These are phyloP conservation scores for Podabrus alpinus DNA, from an alignment of 2,888 invertebrate species.

Conservation along the genomic window DNA sequence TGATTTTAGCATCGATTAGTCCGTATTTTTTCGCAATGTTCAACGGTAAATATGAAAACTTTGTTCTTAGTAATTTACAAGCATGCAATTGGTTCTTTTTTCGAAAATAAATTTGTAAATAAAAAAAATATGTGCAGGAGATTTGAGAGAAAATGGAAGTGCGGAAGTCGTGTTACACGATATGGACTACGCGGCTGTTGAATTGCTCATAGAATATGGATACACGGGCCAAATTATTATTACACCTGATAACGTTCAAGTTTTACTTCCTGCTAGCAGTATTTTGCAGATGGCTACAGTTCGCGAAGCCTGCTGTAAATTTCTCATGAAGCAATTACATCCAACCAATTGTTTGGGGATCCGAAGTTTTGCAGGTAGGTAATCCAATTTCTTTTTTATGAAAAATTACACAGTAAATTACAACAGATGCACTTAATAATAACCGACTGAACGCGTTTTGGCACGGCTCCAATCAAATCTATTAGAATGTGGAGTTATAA, in stretches of 20 bases:
- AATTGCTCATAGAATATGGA: slow-evolving; percentile 72
- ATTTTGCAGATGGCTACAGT: slow-evolving; percentile 72
- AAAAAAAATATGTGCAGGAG: slow-evolving; percentile 51
- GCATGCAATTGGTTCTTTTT: not conserved
- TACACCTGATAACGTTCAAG: slow-evolving; percentile 52
- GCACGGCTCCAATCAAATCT: not conserved
- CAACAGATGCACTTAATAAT: not conserved
- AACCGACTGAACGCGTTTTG: not conserved
- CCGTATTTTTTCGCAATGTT: slow-evolving; percentile 81
- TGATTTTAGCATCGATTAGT: slow-evolving; percentile 74
- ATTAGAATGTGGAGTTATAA: not conserved
- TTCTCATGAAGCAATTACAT: slow-evolving; percentile 73
- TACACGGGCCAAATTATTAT: slow-evolving; percentile 75
- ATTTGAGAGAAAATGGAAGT: slow-evolving; percentile 64
- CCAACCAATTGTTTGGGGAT: slow-evolving; percentile 79
- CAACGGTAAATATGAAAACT: slow-evolving; percentile 58
- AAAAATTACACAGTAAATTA: not conserved
- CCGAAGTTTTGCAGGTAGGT: slow-evolving; percentile 69
- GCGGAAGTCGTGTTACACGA: slow-evolving; percentile 62
- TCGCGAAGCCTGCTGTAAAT: slow-evolving; percentile 74
- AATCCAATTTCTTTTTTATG: slow-evolving; percentile 18
- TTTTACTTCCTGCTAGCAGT: slow-evolving; percentile 72
- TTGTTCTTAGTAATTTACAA: not conserved
- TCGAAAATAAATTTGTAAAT: not conserved
- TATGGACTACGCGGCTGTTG: slow-evolving; percentile 65